Evolutionary conservation across 2,113 vertebrate species (phyloP).

Genomic region (Rhabdomys dilectus): DNA sequence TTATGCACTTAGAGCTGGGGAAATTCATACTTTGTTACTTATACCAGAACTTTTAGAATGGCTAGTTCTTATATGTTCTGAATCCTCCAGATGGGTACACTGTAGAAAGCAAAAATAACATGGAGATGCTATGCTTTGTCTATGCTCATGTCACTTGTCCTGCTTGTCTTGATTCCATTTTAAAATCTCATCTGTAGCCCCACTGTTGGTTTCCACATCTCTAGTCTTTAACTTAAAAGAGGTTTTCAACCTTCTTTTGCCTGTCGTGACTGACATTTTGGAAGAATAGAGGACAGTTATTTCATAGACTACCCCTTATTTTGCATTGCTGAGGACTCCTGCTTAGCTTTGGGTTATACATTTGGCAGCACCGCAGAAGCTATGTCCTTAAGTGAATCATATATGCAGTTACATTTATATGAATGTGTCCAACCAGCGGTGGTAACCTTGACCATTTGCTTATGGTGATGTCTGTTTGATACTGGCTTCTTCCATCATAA

Average conservation of each 20-base stretch:
- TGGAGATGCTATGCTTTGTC: neutral
- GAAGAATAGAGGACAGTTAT: neutral
- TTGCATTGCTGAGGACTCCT: conserved; percentile 3
- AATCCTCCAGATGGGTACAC: neutral
- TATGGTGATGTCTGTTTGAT: neutral
- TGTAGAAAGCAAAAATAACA: conserved; percentile 29
- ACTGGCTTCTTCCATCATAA: neutral
- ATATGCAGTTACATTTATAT: neutral
- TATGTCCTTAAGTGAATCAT: neutral
- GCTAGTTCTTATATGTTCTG: neutral
- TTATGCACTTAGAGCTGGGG: neutral
- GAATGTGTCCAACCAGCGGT: neutral
- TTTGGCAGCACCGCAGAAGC: neutral
- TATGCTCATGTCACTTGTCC: neutral
- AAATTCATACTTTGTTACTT: conserved; percentile 32
- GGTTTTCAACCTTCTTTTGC: neutral
- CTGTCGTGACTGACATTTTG: neutral
- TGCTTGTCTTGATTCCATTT: conserved; percentile 3
- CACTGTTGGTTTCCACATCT: neutral
- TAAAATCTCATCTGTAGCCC: neutral
- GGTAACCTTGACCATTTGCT: conserved; percentile 12
- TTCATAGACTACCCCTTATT: neutral
- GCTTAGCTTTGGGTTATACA: neutral
- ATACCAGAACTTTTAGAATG: neutral
- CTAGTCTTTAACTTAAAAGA: neutral